These are phyloP conservation scores for Caenorhabditis auriculariae DNA, from an alignment of 2,888 invertebrate species.

Conservation along the genomic window DNA sequence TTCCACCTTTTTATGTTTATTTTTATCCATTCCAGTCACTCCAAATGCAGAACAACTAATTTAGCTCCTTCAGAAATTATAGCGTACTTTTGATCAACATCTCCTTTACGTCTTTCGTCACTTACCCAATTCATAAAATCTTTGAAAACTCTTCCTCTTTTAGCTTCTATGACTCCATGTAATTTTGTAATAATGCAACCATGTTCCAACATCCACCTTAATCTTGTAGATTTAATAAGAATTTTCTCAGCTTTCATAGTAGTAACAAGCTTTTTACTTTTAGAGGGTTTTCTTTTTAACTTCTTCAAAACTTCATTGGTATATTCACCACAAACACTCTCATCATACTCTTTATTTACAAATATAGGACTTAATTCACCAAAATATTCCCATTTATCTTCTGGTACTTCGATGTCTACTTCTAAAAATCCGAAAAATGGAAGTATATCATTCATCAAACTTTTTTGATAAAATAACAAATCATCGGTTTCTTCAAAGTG, in stretches of 20 bases:
- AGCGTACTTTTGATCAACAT: constrained; percentile 18
- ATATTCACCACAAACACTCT: constrained; percentile 19
- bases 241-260: constrained; percentile 15
- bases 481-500: constrained; percentile 9
- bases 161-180: constrained; percentile 21
- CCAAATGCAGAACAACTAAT: constrained; percentile 17
- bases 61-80: constrained; percentile 20
- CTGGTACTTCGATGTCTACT: constrained; percentile 17
- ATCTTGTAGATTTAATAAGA: constrained; percentile 22
- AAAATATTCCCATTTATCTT: constrained; percentile 26
- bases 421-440: constrained; percentile 20
- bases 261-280: constrained; percentile 18
- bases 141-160: constrained; percentile 18
- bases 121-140: constrained; percentile 18
- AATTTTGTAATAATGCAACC: constrained; percentile 21
- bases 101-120: constrained; percentile 23
- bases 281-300: constrained; percentile 20
- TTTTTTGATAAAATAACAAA: too few relatives aligned
- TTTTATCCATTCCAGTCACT: constrained; percentile 21
- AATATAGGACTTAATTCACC: constrained; percentile 19
- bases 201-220: constrained; percentile 23
- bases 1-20: constrained; percentile 17
- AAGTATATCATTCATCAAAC: constrained; percentile 1
- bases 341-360: constrained; percentile 23
- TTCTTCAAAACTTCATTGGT: constrained; percentile 9